Percentiles rank a stretch among this genome's conserved stretches.
Evolutionary conservation across 2,888 invertebrate genomes (phyloP).

Genomic region (Cheilosia scutellata): DNA sequence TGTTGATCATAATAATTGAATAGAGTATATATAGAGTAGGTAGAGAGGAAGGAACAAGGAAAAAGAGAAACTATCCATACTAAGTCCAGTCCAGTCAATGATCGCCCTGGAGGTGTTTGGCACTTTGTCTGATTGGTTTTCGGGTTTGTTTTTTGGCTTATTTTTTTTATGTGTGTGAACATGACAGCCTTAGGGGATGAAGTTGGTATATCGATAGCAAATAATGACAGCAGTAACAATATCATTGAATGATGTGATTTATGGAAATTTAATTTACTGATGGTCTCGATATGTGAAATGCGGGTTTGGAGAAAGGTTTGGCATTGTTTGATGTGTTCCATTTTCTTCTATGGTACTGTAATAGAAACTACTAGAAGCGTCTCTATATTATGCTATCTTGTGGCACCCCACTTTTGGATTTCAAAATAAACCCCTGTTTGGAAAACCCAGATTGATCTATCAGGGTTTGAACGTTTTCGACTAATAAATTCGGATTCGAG

Average conservation of each 20-base stretch:
- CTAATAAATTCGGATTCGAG: no score
- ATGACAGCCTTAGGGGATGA: constrained; percentile 36
- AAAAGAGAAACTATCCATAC: constrained; percentile 44
- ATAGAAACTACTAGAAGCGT: no score
- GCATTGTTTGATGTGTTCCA: no score
- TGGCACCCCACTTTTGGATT: no score
- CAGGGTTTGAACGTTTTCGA: no score
- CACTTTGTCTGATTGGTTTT: constrained; percentile 37
- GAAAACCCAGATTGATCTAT: no score
- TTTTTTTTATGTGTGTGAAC: constrained; percentile 38
- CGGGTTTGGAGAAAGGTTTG: no score
- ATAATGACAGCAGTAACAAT: constrained; percentile 23
- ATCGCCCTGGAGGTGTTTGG: constrained; percentile 53
- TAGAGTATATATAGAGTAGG: neutral
- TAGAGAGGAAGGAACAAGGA: neutral
- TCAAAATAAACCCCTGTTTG: no score
- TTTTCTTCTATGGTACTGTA: no score
- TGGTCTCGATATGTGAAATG: neutral
- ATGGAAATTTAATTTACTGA: constrained; percentile 14
- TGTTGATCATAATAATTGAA: constrained; percentile 60
- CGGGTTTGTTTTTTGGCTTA: constrained; percentile 7
- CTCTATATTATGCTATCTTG: no score
- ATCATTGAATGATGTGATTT: constrained; percentile 50
- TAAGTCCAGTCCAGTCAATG: neutral
- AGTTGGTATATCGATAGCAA: constrained; percentile 7